Evolutionary conservation across 2,113 vertebrate species (phyloP).

Genomic region (Corythornis vintsioides): DNA sequence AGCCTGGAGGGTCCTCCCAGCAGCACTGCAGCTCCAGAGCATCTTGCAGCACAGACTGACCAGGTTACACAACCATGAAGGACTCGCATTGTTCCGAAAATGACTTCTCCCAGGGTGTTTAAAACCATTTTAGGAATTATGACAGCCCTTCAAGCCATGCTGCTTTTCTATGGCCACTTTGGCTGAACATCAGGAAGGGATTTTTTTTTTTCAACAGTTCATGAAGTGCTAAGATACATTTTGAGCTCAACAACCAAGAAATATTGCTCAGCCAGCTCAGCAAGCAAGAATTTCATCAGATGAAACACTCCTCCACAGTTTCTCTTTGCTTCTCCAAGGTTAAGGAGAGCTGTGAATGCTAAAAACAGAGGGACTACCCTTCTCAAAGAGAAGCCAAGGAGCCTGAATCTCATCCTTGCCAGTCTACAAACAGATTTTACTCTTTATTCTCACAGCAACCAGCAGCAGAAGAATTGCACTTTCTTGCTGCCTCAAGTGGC

Average conservation of each 20-base stretch:
- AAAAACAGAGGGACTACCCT: not conserved
- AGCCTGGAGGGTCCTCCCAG: not conserved
- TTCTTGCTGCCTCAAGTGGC: not conserved
- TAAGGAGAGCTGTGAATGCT: not conserved
- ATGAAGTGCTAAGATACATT: constrained; percentile 17
- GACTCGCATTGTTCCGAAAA: not conserved
- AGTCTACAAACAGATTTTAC: not conserved
- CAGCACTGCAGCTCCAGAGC: not conserved
- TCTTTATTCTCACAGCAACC: not conserved
- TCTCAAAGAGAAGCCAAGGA: not conserved
- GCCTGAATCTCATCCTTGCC: not conserved
- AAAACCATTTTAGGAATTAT: constrained; percentile 33
- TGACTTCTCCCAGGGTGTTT: not conserved
- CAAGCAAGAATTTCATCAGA: not conserved
- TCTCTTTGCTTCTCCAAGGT: not conserved
- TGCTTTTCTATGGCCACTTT: constrained; percentile 18
- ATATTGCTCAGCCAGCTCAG: not conserved
- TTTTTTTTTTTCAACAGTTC: constrained; percentile 36
- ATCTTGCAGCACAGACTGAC: not conserved
- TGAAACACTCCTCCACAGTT: not conserved
- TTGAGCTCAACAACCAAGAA: not conserved
- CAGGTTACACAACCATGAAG: not conserved
- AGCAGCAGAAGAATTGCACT: not conserved
- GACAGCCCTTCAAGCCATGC: not conserved
- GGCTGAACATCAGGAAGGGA: not conserved